These are phyloP conservation scores for Halcyon chelicuti DNA, from an alignment of 2,797 vertebrate species.

Conservation along the genomic window DNA sequence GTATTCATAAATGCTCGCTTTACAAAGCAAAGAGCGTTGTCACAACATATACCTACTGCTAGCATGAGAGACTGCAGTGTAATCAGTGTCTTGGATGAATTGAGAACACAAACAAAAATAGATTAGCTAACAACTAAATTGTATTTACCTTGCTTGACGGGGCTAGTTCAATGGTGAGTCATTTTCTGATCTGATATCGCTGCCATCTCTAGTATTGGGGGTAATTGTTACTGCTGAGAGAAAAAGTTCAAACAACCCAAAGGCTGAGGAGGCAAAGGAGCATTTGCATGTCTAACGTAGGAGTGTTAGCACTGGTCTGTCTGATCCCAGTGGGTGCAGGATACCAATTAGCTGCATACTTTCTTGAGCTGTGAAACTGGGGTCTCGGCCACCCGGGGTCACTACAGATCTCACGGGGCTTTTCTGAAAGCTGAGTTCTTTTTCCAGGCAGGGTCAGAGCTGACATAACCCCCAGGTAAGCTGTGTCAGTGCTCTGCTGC, in stretches of 20 bases:
- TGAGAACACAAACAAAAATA: conserved; percentile 63
- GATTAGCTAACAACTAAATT: conserved; percentile 61
- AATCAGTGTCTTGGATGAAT: conserved; percentile 49
- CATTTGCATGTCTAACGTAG: neutral
- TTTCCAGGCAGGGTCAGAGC: neutral
- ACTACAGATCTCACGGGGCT: neutral
- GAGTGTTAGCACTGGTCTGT: neutral
- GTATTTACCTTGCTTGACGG: conserved; percentile 54
- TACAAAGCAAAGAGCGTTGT: conserved; percentile 24
- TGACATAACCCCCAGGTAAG: neutral
- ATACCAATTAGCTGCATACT: neutral
- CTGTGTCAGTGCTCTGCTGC: neutral
- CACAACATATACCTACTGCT: neutral
- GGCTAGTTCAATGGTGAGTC: neutral
- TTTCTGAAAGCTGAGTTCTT: neutral
- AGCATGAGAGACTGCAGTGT: conserved; percentile 22
- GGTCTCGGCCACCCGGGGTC: neutral
- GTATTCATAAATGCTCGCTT: conserved; percentile 27
- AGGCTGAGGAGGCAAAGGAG: neutral
- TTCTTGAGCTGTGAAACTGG: neutral
- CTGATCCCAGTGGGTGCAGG: neutral
- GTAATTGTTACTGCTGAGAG: neutral
- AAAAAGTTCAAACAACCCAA: neutral
- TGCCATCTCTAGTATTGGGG: neutral
- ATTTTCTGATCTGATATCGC: neutral